Evolutionary conservation across 2,797 vertebrate genomes (phyloP).

Genomic region (Sternarchorhynchus goeldii): DNA sequence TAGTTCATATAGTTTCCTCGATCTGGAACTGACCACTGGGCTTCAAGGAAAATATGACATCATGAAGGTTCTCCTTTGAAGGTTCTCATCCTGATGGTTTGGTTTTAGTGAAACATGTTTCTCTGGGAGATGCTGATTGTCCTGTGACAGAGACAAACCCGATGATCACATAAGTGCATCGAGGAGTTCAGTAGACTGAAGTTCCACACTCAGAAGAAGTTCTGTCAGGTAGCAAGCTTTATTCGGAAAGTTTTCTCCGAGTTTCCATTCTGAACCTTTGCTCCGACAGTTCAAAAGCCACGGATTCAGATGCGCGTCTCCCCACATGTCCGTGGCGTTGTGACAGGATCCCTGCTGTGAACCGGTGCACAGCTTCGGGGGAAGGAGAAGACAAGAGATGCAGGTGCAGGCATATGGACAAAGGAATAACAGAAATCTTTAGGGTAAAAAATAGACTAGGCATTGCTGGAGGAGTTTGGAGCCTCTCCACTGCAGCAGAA

Average conservation of each 20-base stretch:
- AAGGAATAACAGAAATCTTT: background rate
- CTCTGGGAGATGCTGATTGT: background rate
- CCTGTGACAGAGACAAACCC: background rate
- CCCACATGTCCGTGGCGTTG: background rate
- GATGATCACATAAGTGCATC: background rate
- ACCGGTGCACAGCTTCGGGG: background rate
- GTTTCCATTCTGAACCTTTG: background rate
- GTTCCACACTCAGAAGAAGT: background rate
- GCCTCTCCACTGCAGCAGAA: background rate
- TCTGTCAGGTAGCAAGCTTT: background rate
- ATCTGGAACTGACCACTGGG: background rate
- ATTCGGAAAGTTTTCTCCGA: constrained; percentile 15
- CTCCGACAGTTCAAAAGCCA: constrained; percentile 27
- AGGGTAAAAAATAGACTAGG: background rate
- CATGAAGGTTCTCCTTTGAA: no score
- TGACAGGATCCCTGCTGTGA: constrained; percentile 40
- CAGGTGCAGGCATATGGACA: background rate
- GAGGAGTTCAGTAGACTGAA: no score
- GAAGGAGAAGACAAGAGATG: background rate
- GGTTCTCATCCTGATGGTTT: no score
- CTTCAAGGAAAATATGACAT: no score
- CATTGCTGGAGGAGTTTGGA: no score
- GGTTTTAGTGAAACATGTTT: background rate
- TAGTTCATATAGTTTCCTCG: no score
- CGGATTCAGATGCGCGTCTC: constrained; percentile 28